phyloP scores from a whole-genome alignment of 2,797 vertebrate genomes.

The Falco peregrinus region DNA sequence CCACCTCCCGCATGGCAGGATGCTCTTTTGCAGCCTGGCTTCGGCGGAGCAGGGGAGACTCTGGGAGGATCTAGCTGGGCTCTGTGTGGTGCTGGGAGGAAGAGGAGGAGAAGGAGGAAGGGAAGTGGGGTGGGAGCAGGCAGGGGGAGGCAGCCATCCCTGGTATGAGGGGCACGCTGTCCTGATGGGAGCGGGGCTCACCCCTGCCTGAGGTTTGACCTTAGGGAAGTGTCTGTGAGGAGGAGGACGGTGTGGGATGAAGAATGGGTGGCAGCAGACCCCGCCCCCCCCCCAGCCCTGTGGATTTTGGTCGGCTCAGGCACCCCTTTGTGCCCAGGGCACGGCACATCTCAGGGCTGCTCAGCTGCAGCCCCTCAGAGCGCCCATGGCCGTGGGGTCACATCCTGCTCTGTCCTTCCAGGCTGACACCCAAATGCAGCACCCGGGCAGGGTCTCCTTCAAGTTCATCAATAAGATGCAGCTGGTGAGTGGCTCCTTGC shows the following conservation, averaged over 20 bases:
- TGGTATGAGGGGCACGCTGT: fast-evolving
- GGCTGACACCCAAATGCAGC: slow-evolving; percentile 81
- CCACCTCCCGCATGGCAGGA: background rate
- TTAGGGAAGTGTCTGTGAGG: background rate
- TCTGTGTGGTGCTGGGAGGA: background rate
- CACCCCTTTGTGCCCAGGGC: background rate
- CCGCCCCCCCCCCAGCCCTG: background rate
- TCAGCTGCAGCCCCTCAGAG: background rate
- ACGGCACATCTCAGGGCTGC: background rate
- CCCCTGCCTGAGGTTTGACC: background rate
- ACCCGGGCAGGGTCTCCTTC: slow-evolving; percentile 67
- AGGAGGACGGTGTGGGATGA: background rate
- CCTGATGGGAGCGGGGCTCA: background rate
- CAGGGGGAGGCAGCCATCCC: background rate
- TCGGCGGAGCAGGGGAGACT: background rate
- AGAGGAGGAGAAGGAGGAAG: background rate
- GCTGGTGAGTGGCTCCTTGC: slow-evolving; percentile 70
- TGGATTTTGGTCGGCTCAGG: background rate
- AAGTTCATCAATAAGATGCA: slow-evolving; percentile 64
- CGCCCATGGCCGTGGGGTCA: background rate
- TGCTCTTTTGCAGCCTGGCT: background rate
- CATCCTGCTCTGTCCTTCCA: slow-evolving; percentile 49
- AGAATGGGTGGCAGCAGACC: background rate
- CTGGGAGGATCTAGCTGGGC: background rate
- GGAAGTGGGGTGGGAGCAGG: background rate